Base-by-base conservation (phyloP, 1,140 invertebrate species). In the Euwallacea similis region DNA sequence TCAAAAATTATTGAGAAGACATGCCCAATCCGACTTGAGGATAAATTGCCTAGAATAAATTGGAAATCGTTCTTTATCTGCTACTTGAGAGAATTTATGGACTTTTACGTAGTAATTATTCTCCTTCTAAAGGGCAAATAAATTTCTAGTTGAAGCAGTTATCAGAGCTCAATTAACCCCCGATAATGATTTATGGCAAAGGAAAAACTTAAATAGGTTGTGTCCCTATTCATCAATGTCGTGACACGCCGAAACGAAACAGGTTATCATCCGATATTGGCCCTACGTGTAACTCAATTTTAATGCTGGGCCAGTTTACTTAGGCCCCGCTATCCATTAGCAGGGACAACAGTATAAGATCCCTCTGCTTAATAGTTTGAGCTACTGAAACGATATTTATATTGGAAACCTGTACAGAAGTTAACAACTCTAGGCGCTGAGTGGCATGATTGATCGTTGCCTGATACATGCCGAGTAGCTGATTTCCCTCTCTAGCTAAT, bases 151-250 rank as follows among this genome's bases (percentile, higher is more conserved):
- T 6, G 46, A 50, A 10, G 46, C 46, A 50, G 9, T 50, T 50
- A 50, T 50, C 46, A 58, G 7, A 43, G 50, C 16, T 62, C 44
- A 69, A 69, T 61, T 69, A 55, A 53, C n/a, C 44, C 47, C 16
- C 69, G 46, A 10, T 41, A 55, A 65, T 43, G 54, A 67, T 69
- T 71, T 71, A 65, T 65, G 33, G 62, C 11, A 13, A 9, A 47
- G 8, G 53, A 33, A 33, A 33, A 33, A 50, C 46, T 11, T 13
- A 50, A 50, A 13, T 50, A 50, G 6, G 9, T 11, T 50, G 46
- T 50, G 46, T 50, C 13, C 9, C 46, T 10, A 50, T 50, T 50
- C 13, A 50, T 50, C 46, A 50, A 50, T 50, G 46, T 50, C 46
- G 46, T 13, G 46, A 50, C 46, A 50, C 46, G 46, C 46, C 46